Conservation (phyloP, 2,797 vertebrate genomes). For the Neopelma chrysocephalum region DNA sequence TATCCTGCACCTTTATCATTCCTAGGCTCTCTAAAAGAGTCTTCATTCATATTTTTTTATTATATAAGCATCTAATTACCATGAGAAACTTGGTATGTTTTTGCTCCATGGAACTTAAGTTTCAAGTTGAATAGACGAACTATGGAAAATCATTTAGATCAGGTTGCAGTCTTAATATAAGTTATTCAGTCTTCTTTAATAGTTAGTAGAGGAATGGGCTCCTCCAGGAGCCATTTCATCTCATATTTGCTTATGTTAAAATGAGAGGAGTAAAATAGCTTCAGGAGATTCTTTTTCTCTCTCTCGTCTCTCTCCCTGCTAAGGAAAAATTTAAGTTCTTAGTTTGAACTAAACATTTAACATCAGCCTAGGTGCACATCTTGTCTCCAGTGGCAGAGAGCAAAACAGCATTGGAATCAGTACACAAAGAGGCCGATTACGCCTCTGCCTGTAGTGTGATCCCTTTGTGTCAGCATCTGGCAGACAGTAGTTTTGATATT, state of each 20-base stretch:
- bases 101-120: background rate
- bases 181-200: background rate
- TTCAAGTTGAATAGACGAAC: background rate
- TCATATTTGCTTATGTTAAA: background rate
- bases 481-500: background rate
- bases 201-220: background rate
- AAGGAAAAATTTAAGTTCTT: background rate
- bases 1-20: background rate
- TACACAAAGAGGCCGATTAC: background rate
- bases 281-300: background rate
- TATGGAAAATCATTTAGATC: background rate
- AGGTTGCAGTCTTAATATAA: background rate
- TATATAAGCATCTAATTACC: background rate
- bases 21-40: background rate
- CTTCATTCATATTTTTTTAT: background rate
- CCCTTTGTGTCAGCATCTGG: background rate
- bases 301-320: background rate
- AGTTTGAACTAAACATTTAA: background rate
- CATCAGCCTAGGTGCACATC: background rate
- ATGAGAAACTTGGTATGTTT: background rate
- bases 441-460: background rate
- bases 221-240: background rate
- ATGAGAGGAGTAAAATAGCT: background rate
- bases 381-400: background rate
- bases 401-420: background rate